These are phyloP conservation scores for Hippocampus barbouri DNA, from an alignment of 2,113 vertebrate species.

Conservation along the genomic window DNA sequence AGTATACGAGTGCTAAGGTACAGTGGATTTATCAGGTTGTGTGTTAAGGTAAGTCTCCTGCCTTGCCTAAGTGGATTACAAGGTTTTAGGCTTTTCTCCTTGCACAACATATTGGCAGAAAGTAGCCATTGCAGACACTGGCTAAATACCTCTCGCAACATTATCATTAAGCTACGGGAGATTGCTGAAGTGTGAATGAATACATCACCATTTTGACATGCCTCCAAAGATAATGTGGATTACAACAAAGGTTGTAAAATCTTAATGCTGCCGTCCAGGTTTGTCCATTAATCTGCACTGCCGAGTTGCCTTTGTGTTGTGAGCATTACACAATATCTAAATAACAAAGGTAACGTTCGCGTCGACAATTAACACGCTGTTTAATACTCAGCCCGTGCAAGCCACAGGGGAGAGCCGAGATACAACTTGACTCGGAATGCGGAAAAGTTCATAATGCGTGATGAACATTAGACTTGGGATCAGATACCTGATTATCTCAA, in stretches of 20 bases:
- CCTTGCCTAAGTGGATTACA: constrained; percentile 72
- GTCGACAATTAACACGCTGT: constrained; percentile 62
- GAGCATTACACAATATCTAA: constrained; percentile 71
- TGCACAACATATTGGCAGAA: constrained; percentile 72
- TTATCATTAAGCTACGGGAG: constrained; percentile 64
- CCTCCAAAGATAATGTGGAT: constrained; percentile 77
- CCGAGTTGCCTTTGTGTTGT: constrained; percentile 73
- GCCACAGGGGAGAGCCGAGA: constrained; percentile 55
- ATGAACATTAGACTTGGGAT: constrained; percentile 55
- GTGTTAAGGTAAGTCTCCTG: constrained; percentile 63
- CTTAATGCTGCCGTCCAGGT: constrained; percentile 73
- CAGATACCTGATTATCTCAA: constrained; percentile 70
- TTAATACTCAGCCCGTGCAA: constrained; percentile 67
- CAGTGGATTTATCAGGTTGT: constrained; percentile 63
- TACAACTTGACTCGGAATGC: constrained; percentile 54
- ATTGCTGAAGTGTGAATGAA: constrained; percentile 76
- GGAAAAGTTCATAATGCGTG: constrained; percentile 56
- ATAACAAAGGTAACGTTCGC: constrained; percentile 72
- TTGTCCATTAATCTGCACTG: constrained; percentile 77
- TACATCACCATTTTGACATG: constrained; percentile 71
- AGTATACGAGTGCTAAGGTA: constrained; percentile 46
- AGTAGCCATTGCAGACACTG: constrained; percentile 69
- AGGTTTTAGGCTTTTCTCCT: constrained; percentile 71
- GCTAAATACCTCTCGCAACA: constrained; percentile 67
- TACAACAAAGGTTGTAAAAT: constrained; percentile 71